phyloP scores from a whole-genome alignment of 53 echinoderm and acorn worm species.

The Holothuria scabra region DNA sequence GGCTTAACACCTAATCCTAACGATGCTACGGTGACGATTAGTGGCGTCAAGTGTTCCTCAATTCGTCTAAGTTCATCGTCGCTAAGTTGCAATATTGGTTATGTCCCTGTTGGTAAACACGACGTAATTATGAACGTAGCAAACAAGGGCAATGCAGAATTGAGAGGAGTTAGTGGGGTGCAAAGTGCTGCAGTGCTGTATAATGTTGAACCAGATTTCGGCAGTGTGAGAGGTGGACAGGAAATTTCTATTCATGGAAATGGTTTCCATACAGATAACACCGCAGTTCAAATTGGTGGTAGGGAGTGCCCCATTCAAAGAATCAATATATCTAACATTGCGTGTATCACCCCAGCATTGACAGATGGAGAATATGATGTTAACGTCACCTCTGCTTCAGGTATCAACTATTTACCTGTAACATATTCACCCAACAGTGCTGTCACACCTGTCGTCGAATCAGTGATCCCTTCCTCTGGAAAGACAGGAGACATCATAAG shows the following conservation, averaged over 20 bases:
- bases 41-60: conserved; percentile 49
- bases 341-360: conserved; percentile 67
- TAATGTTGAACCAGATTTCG: conserved; percentile 59
- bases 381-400: conserved; percentile 52
- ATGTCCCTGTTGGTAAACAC: conserved; percentile 80
- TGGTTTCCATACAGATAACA: conserved; percentile 70
- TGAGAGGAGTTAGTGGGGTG: conserved; percentile 46
- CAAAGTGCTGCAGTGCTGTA: conserved; percentile 58
- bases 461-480: conserved; percentile 52
- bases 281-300: conserved; percentile 63
- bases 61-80: not conserved
- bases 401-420: conserved; percentile 27
- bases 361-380: conserved; percentile 52
- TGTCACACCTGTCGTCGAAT: conserved; percentile 59
- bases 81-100: conserved; percentile 72
- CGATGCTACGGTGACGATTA: conserved; percentile 47
- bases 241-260: conserved; percentile 70
- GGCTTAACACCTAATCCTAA: conserved; percentile 35
- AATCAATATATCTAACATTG: conserved; percentile 64
- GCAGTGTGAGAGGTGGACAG: conserved; percentile 84
- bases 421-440: conserved; percentile 52
- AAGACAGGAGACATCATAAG: conserved; percentile 71
- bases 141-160: conserved; percentile 64
- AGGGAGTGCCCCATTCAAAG: conserved; percentile 65
- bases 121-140: conserved; percentile 60